Percentiles rank a stretch among this genome's conserved stretches.
phyloP scores from a whole-genome alignment of 2,888 invertebrate species.

The Aromia moschata region DNA sequence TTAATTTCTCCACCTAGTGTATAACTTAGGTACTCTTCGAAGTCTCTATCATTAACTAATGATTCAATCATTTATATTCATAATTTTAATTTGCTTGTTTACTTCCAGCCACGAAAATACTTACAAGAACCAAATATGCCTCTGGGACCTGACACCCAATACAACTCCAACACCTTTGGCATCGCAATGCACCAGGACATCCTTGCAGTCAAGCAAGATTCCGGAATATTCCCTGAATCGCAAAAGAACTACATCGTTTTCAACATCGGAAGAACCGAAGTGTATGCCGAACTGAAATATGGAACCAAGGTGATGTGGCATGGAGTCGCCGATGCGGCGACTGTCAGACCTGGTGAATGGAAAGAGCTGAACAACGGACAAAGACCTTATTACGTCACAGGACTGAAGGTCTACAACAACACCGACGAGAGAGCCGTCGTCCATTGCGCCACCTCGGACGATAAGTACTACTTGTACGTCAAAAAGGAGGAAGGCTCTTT shows the following conservation, averaged over 20 bases:
- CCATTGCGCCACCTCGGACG: background rate
- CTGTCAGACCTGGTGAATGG: constrained; percentile 21
- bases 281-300: constrained; percentile 16
- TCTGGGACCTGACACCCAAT: background rate
- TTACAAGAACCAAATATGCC: background rate
- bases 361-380: constrained; percentile 8
- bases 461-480: background rate
- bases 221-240: constrained; percentile 3
- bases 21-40: no score
- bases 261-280: constrained; percentile 24
- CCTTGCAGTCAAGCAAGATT: background rate
- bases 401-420: constrained; percentile 18
- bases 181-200: background rate
- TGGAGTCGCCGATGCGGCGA: background rate
- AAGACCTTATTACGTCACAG: constrained; percentile 17
- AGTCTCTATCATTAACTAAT: no score
- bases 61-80: no score
- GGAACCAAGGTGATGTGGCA: constrained; percentile 13
- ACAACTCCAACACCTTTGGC: constrained; percentile 8
- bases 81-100: no score
- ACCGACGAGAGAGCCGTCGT: constrained; percentile 21
- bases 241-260: constrained; percentile 17
- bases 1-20: no score
- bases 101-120: no score
- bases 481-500: background rate